Evolutionary conservation across 2,888 invertebrate genomes (phyloP), one percentile per base, ranked within the genome.

Genomic region (Sturmia bella): DNA sequence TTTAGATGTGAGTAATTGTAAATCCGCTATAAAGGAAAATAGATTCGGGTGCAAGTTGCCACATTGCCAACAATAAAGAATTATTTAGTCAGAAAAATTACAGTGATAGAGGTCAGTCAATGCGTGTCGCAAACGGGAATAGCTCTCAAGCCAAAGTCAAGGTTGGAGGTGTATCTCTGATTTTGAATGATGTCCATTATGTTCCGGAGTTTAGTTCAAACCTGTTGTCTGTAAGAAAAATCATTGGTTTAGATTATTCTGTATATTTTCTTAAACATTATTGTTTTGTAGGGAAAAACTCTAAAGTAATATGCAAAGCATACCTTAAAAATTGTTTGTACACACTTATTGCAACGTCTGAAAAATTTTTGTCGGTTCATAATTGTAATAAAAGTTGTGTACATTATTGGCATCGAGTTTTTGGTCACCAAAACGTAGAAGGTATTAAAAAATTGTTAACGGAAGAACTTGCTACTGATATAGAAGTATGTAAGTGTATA

Each of bases 1-100:
- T n/a, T n/a, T n/a, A n/a, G n/a, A n/a, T n/a, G n/a, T n/a, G n/a
- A n/a, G n/a, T n/a, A n/a, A n/a, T n/a, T n/a, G n/a, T n/a, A n/a
- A n/a, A n/a, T n/a, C n/a, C n/a, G n/a, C n/a, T n/a, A n/a, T n/a
- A n/a, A 11, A 27, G 24, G 13, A 59, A 41, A n/a, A n/a, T 68
- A 41, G 68, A 68, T 12, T 57, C 69, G 13, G 56, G 32, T n/a
- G 56, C 56, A 56, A 69, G 69, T 50, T 66, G 50, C 39, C 64
- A 66, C 17, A 50, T 66, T 52, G 41, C 41, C n/a, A 21, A 21
- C 21, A 32, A 52, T 4, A 68, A 64, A 12, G 9, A 41, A 11
- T 24, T 52, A 9, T 68, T 54, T 52, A 13, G 37, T 6, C 39
- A 64, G 52, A 32, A 50, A 32, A 17, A 64, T 17, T 52, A 19